These are phyloP conservation scores for Caenorhabditis briggsae DNA, from an alignment of 1,140 invertebrate genomes.

Conservation along the genomic window DNA sequence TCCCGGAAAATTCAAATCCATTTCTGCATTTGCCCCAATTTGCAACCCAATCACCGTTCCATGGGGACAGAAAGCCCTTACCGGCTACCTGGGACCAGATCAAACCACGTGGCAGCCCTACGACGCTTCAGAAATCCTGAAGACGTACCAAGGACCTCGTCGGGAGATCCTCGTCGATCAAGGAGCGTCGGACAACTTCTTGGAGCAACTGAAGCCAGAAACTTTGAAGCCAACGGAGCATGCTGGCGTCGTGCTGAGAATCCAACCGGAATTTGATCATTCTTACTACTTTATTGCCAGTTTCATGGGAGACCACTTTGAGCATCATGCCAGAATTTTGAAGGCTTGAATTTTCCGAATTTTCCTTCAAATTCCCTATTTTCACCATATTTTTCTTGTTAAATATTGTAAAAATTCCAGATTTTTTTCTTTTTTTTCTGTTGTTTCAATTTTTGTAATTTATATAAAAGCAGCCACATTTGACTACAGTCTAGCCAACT, in stretches of 20 bases:
- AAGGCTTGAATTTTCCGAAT: not conserved
- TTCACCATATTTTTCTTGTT: not conserved
- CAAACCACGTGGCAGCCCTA: slow-evolving; percentile 85
- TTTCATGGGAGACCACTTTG: slow-evolving; percentile 92
- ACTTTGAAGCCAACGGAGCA: slow-evolving; percentile 84
- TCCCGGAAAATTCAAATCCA: slow-evolving; percentile 88
- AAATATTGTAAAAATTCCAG: not conserved
- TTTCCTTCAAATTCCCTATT: not conserved
- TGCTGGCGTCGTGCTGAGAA: slow-evolving; percentile 83
- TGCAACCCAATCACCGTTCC: slow-evolving; percentile 87
- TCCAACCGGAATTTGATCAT: slow-evolving; percentile 91
- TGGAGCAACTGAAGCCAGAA: slow-evolving; percentile 88
- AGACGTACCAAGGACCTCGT: slow-evolving; percentile 87
- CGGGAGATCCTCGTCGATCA: slow-evolving; percentile 91
- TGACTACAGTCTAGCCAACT: not conserved
- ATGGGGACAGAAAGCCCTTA: slow-evolving; percentile 89
- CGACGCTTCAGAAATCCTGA: slow-evolving; percentile 89
- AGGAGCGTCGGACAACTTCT: slow-evolving; percentile 90
- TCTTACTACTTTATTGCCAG: slow-evolving; percentile 94
- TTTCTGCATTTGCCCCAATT: slow-evolving; percentile 97
- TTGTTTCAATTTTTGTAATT: too few species aligned
- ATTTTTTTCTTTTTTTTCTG: not conserved
- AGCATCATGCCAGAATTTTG: slow-evolving; percentile 67
- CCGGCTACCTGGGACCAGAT: slow-evolving; percentile 85
- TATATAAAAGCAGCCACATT: not conserved